Percentiles rank a stretch among this genome's conserved stretches.
These are phyloP conservation scores for Onychostoma macrolepis DNA, from an alignment of 2,113 vertebrate genomes.

Conservation along the genomic window DNA sequence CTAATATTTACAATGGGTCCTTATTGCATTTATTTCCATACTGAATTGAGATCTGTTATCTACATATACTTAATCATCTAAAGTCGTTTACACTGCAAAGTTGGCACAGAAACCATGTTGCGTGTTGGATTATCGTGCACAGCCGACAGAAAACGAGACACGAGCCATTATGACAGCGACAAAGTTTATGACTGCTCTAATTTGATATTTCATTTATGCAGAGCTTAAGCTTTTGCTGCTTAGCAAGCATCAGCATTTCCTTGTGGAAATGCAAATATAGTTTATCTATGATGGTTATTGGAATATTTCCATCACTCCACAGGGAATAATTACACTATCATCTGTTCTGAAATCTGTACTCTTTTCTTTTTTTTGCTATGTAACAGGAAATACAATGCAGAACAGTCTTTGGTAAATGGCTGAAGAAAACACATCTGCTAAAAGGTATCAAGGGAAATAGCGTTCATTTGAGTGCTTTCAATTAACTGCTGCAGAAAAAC, in stretches of 20 bases:
- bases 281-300: neutral
- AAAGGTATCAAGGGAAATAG: slow-evolving; percentile 6
- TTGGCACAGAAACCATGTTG: neutral
- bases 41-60: neutral
- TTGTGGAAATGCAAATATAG: neutral
- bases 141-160: neutral
- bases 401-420: slow-evolving; percentile 8
- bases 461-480: slow-evolving; percentile 16
- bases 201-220: neutral
- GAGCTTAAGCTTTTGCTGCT: neutral
- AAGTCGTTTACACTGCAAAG: neutral
- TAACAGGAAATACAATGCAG: neutral
- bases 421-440: slow-evolving; percentile 21
- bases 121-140: neutral
- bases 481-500: slow-evolving; percentile 4
- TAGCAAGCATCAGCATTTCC: neutral
- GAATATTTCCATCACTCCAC: neutral
- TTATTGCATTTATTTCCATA: neutral
- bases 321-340: slow-evolving; percentile 15
- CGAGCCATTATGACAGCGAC: neutral
- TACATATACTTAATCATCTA: neutral
- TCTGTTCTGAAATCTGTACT: neutral
- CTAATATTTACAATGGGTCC: neutral
- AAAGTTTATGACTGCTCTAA: neutral
- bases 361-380: neutral